A percentile compares a stretch with the other conserved stretches of the same genome.
Evolutionary conservation across 2,113 vertebrate species (phyloP).

Genomic region (Halichoerus grypus): DNA sequence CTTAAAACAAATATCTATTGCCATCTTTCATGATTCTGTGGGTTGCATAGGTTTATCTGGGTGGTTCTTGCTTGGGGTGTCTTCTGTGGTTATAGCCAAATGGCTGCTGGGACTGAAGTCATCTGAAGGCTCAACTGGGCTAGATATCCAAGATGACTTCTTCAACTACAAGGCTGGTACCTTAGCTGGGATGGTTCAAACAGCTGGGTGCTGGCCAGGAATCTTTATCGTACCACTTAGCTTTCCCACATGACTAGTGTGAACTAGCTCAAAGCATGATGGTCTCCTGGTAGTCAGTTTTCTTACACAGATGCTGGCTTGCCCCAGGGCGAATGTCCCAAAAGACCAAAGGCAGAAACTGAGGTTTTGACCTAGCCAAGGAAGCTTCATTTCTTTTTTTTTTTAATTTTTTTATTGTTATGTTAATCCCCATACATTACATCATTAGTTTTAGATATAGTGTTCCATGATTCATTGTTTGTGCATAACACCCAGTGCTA

Average conservation of each 20-base stretch:
- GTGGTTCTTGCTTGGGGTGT: background rate
- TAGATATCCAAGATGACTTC: slow-evolving; percentile 1
- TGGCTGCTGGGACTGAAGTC: background rate
- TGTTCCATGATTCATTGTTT: too few species aligned
- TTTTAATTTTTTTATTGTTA: too few species aligned
- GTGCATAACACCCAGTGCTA: background rate
- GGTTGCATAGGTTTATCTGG: background rate
- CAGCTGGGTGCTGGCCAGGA: background rate
- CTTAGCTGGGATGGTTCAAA: background rate
- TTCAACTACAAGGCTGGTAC: background rate
- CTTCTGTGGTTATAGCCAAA: background rate
- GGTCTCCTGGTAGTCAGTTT: background rate
- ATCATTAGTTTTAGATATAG: too few species aligned
- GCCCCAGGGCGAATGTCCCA: background rate
- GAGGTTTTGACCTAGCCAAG: background rate
- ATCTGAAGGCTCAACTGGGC: background rate
- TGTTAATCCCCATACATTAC: too few species aligned
- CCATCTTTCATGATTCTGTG: slow-evolving; percentile 3
- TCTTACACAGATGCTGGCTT: background rate
- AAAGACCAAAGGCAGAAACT: slow-evolving; percentile 28
- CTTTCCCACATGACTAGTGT: background rate
- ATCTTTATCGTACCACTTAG: background rate
- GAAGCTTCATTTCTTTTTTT: background rate
- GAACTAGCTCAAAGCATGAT: background rate
- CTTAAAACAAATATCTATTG: background rate